Evolutionary conservation across 2,888 invertebrate genomes (phyloP).

Genomic region (Eutolmus rufibarbis): DNA sequence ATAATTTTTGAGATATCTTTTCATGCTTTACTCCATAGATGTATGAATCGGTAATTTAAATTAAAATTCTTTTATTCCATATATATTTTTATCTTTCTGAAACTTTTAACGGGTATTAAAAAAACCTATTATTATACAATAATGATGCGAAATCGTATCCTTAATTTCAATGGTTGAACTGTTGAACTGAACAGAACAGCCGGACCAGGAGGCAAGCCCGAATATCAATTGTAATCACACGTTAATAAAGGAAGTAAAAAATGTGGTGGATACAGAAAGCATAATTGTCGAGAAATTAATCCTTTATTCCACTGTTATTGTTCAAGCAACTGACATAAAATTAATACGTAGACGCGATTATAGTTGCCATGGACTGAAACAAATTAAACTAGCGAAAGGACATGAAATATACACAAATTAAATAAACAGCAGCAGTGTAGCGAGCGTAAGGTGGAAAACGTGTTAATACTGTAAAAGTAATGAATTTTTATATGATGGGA

Average conservation of each 20-base stretch:
- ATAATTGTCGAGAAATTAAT: slow-evolving; percentile 14
- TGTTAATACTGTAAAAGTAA: slow-evolving; percentile 36
- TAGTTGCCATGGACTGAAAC: slow-evolving; percentile 17
- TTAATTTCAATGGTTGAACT: slow-evolving; percentile 5
- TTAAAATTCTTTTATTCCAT: neutral
- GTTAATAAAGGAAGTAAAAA: neutral
- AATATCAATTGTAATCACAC: slow-evolving; percentile 5
- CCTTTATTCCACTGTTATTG: slow-evolving; percentile 25
- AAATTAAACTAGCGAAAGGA: slow-evolving; percentile 24
- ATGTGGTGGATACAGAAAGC: neutral
- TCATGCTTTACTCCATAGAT: no score
- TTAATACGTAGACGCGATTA: slow-evolving; percentile 31
- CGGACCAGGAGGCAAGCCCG: neutral
- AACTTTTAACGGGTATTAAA: neutral
- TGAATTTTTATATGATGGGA: slow-evolving; percentile 26
- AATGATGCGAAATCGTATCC: neutral
- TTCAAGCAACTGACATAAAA: slow-evolving; percentile 19
- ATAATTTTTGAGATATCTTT: no score
- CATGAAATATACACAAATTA: neutral
- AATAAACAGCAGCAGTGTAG: neutral
- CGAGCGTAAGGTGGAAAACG: neutral
- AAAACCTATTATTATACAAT: neutral
- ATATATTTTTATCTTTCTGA: neutral
- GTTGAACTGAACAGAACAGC: neutral
- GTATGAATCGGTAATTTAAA: neutral